phyloP scores from a whole-genome alignment of 2,888 invertebrate genomes.

The Tiliacea citrago region DNA sequence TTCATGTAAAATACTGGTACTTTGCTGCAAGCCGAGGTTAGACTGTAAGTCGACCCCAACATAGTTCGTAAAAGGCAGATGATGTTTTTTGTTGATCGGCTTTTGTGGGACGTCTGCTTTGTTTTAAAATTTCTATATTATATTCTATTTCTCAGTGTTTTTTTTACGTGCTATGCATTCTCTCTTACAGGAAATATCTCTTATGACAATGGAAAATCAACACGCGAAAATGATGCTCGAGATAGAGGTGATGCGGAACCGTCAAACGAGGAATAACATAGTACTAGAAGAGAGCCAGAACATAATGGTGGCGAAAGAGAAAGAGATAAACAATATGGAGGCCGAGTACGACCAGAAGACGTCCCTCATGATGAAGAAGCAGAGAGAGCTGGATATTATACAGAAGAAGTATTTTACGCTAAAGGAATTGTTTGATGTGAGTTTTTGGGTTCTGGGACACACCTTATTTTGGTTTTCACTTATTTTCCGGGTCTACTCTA shows the following conservation, averaged over 20 bases:
- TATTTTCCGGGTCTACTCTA: background rate
- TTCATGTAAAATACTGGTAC: background rate
- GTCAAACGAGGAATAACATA: conserved; percentile 80
- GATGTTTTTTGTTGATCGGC: background rate
- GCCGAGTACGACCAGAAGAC: conserved; percentile 79
- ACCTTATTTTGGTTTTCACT: background rate
- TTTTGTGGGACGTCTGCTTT: background rate
- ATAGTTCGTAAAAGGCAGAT: background rate
- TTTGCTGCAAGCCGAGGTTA: background rate
- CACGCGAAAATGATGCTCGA: conserved; percentile 90
- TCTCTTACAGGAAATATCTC: conserved; percentile 86
- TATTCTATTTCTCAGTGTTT: background rate
- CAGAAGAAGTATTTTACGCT: conserved; percentile 79
- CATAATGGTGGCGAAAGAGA: conserved; percentile 80
- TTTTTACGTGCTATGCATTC: background rate
- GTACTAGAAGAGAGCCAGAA: conserved; percentile 77
- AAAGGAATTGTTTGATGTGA: conserved; percentile 86
- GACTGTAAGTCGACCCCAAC: background rate
- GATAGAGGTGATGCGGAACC: conserved; percentile 89
- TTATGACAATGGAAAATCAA: conserved; percentile 90
- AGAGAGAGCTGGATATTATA: conserved; percentile 83
- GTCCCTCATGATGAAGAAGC: conserved; percentile 79
- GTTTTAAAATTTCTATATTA: background rate
- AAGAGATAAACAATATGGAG: conserved; percentile 79
- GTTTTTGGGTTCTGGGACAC: conserved; percentile 70